These are phyloP conservation scores for Phalacrocorax aristotelis DNA, from an alignment of 2,113 vertebrate species.

Conservation along the genomic window DNA sequence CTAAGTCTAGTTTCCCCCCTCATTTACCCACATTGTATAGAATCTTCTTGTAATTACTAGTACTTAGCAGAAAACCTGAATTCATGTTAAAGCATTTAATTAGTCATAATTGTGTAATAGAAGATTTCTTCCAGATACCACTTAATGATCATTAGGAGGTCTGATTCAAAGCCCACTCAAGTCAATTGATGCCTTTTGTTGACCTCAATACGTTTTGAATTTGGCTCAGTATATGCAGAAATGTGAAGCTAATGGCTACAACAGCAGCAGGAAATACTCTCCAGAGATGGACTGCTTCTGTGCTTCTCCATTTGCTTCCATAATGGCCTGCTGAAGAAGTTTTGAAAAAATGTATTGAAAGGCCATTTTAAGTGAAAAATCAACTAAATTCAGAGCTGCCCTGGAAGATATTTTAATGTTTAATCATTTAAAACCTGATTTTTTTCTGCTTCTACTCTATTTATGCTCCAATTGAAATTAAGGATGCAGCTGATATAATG, in stretches of 20 bases:
- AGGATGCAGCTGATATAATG: not conserved
- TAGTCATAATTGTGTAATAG: constrained; percentile 26
- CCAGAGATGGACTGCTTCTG: not conserved
- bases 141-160: constrained; percentile 48
- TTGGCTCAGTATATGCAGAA: not conserved
- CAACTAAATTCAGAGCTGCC: not conserved
- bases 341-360: not conserved
- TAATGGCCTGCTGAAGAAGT: not conserved
- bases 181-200: constrained; percentile 25
- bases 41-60: constrained; percentile 15
- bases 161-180: constrained; percentile 27
- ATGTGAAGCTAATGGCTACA: not conserved
- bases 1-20: not conserved
- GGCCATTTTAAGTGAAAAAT: not conserved
- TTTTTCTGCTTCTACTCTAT: not conserved
- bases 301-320: not conserved
- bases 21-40: not conserved
- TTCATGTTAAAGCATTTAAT: constrained; percentile 32
- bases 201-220: not conserved
- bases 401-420: not conserved
- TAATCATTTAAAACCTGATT: not conserved
- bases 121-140: constrained; percentile 23
- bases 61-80: constrained; percentile 27
- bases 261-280: not conserved
- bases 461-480: not conserved